Evolutionary conservation across 2,888 invertebrate genomes (phyloP).

Genomic region (Auanema sp.): DNA sequence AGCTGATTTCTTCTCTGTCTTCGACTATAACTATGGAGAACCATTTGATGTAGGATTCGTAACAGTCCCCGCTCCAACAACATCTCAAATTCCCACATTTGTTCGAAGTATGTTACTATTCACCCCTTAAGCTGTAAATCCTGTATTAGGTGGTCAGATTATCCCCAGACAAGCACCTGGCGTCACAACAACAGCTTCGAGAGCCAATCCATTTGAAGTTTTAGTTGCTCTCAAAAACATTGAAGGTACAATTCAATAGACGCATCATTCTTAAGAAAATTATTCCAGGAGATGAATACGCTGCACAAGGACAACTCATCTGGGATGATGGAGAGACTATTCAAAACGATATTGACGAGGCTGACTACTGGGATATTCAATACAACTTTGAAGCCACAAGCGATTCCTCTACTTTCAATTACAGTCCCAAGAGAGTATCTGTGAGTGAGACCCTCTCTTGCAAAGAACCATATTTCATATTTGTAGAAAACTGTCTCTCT

Average conservation of each 20-base stretch:
- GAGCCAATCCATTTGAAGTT: slow-evolving; percentile 74
- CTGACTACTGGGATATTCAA: slow-evolving; percentile 12
- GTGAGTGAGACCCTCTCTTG: slow-evolving; percentile 13
- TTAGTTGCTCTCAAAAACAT: slow-evolving; percentile 66
- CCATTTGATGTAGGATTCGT: slow-evolving; percentile 26
- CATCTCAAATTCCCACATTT: slow-evolving; percentile 51
- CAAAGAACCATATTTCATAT: too few relatives aligned
- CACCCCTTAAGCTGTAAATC: background rate
- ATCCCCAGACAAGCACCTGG: slow-evolving; percentile 67
- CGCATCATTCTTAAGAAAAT: background rate
- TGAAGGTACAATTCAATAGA: background rate
- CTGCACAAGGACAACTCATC: slow-evolving; percentile 28
- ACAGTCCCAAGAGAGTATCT: slow-evolving; percentile 5
- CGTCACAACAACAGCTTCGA: slow-evolving; percentile 58
- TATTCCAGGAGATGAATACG: background rate
- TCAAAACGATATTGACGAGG: slow-evolving; percentile 14
- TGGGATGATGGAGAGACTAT: slow-evolving; percentile 61
- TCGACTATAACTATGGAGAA: slow-evolving; percentile 39
- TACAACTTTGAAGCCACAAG: slow-evolving; percentile 2
- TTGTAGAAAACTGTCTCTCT: slow-evolving; percentile 23
- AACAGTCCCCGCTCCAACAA: slow-evolving; percentile 49
- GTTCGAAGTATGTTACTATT: slow-evolving; percentile 35
- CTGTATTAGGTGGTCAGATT: slow-evolving; percentile 68
- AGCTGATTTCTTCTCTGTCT: slow-evolving; percentile 63
- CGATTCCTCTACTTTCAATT: background rate